Evolutionary conservation across 2,797 vertebrate species (phyloP), one percentile per base, ranked within the genome.

Genomic region (Heliangelus exortis): DNA sequence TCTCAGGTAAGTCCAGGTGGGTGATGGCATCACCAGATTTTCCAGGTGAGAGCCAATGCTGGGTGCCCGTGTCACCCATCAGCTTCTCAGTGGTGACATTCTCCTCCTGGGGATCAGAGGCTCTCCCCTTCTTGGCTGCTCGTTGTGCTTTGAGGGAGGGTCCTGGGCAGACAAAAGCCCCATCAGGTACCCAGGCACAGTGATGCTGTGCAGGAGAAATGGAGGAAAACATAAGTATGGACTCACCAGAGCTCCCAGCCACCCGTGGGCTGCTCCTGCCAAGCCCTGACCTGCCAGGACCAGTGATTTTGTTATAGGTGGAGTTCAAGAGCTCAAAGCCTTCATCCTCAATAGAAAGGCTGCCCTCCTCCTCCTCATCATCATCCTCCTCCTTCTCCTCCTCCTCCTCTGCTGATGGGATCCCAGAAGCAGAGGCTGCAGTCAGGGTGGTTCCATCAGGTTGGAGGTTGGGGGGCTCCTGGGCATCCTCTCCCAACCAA

Each of bases 1-100:
- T n/a, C 10, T 80, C 53, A 23, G 73, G 54, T 2, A 6, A 72
- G 10, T 97, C 89, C 77, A 97, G 96, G 65, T 96, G 93, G 31
- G 98, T 36, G 23, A 81, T 84, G 80, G 96, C 95, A 80, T 95
- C 39, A 41, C 39, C 39, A 41, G 39, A 14, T 41, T 41, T 41
- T 13, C 39, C 39, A 41, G 39, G 39, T 41, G 39, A 41, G 39
- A 41, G 13, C 39, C 39, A 41, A 14, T 39, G 39, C 39, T 41
- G 39, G 1, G 36, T 6, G 22, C 71, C 71, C 0, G 4, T 10
- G 8, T 92, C 90, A 1, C 90, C 87, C 19, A 90, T 36, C 43
- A 77, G 96, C 94, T 99, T 98, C 62, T 98, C 97, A 0, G 84
- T 98, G 72, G 98, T 98, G 79, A 98, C n/a, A 10, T 98, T 99